Evolutionary conservation across 2,888 invertebrate species (phyloP).

Genomic region (Patella caerulea): DNA sequence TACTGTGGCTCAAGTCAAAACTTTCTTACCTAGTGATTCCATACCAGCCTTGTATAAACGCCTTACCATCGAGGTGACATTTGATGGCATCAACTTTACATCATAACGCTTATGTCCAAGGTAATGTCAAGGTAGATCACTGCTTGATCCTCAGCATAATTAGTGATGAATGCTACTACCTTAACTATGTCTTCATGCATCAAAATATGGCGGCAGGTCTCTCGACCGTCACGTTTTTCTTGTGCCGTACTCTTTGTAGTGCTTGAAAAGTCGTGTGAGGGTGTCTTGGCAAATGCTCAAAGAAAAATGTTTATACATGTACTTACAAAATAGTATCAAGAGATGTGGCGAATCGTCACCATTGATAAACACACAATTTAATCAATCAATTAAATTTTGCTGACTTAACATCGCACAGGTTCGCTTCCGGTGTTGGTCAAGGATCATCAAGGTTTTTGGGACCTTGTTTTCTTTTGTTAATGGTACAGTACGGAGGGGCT

Average conservation of each 20-base stretch:
- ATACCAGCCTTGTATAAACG: background rate
- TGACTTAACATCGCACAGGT: too few relatives aligned
- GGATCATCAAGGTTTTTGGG: too few relatives aligned
- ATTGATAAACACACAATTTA: too few relatives aligned
- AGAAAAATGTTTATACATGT: background rate
- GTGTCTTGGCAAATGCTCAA: background rate
- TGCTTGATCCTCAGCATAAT: slow-evolving; percentile 23
- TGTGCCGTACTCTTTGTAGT: background rate
- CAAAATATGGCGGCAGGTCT: background rate
- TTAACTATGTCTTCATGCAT: slow-evolving; percentile 15
- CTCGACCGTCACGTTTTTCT: background rate
- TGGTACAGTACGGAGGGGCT: too few relatives aligned
- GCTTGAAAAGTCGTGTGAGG: background rate
- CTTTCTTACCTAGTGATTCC: background rate
- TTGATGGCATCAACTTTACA: slow-evolving; percentile 15
- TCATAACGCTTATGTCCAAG: slow-evolving; percentile 23
- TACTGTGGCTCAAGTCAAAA: background rate
- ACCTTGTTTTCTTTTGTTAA: too few relatives aligned
- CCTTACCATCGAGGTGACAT: background rate
- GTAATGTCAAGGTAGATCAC: slow-evolving; percentile 16
- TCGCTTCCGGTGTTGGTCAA: too few relatives aligned
- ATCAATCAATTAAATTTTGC: too few relatives aligned
- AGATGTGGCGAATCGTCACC: too few relatives aligned
- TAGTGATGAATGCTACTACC: slow-evolving; percentile 20
- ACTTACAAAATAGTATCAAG: background rate